A percentile compares a stretch with the other conserved stretches of the same genome.
phyloP scores from a whole-genome alignment of 2,113 vertebrate genomes.

The Syngnathus typhle region DNA sequence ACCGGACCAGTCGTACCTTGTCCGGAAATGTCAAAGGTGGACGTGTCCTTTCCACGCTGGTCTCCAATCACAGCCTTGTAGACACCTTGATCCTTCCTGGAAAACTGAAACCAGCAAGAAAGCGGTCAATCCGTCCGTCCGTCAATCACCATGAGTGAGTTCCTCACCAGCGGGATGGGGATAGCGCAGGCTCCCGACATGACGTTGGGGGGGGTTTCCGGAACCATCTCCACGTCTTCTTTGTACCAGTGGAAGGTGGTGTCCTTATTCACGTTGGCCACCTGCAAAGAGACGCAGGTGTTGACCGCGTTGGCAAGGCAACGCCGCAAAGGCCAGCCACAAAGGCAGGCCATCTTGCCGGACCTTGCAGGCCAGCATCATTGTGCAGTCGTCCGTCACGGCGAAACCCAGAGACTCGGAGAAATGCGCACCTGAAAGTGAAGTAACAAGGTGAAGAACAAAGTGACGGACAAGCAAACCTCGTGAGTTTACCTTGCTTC shows the following conservation, averaged over 20 bases:
- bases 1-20: constrained; percentile 69
- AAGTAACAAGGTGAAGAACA: background rate
- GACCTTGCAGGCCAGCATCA: constrained; percentile 86
- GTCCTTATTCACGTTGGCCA: constrained; percentile 91
- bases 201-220: constrained; percentile 73
- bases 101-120: constrained; percentile 67
- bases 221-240: constrained; percentile 78
- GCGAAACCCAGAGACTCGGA: constrained; percentile 82
- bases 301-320: background rate
- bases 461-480: background rate
- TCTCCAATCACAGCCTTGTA: constrained; percentile 87
- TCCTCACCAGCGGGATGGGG: constrained; percentile 76
- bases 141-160: background rate
- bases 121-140: background rate
- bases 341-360: too few species aligned
- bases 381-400: constrained; percentile 84
- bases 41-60: constrained; percentile 87
- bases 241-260: constrained; percentile 88
- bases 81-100: constrained; percentile 87
- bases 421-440: constrained; percentile 85
- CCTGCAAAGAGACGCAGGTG: constrained; percentile 56
- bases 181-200: constrained; percentile 79
- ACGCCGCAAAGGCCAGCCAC: background rate
- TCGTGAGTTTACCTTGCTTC: constrained; percentile 81
- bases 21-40: constrained; percentile 80